phyloP scores from a whole-genome alignment of 2,888 invertebrate species.

The Amblyteles armatorius region DNA sequence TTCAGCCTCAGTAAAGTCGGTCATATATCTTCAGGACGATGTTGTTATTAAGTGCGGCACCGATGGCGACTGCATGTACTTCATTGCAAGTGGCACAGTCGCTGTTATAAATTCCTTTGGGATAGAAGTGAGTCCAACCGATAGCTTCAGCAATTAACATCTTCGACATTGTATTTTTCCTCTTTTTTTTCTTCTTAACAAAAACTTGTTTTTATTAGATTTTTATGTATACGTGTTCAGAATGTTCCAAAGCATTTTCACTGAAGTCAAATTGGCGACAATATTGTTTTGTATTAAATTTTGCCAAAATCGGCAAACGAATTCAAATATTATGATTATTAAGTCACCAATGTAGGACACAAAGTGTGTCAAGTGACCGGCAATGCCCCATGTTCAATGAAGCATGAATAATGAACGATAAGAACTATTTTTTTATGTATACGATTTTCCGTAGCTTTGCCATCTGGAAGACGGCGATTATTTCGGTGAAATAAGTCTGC shows the following conservation, averaged over 20 bases:
- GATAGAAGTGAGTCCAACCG: conserved; percentile 75
- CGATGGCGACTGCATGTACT: conserved; percentile 82
- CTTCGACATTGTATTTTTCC: not conserved
- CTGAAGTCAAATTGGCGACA: too few species aligned
- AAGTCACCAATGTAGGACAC: too few species aligned
- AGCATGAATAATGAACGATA: conserved; percentile 14
- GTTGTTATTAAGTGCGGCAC: conserved; percentile 78
- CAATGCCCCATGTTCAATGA: not conserved
- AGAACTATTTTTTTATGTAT: not conserved
- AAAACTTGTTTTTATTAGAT: not conserved
- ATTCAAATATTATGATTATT: too few species aligned
- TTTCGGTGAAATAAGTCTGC: conserved; percentile 85
- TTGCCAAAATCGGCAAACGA: too few species aligned
- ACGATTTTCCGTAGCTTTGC: conserved; percentile 75
- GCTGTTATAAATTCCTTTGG: conserved; percentile 77
- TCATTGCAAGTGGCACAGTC: conserved; percentile 82
- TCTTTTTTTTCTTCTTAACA: too few species aligned
- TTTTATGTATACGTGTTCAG: not conserved
- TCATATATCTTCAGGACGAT: conserved; percentile 80
- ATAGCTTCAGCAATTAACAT: not conserved
- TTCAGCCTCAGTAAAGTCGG: conserved; percentile 74
- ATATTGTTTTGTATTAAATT: too few species aligned
- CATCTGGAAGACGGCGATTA: conserved; percentile 87
- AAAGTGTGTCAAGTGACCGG: not conserved
- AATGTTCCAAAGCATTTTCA: too few species aligned